phyloP scores from a whole-genome alignment of 1,140 invertebrate species.

The Charaxes varanes region DNA sequence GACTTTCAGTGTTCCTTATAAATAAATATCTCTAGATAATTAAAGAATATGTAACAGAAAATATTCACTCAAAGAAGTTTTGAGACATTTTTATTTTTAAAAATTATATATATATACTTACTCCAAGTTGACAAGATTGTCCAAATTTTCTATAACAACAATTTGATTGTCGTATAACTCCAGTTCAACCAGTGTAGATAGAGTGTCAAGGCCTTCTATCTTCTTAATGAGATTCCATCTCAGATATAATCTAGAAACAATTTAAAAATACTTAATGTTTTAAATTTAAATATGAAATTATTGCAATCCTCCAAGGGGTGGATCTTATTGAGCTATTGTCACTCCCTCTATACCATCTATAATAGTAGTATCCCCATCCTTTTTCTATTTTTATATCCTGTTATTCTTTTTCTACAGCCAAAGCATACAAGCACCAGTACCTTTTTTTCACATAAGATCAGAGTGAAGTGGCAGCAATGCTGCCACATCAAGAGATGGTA shows the following conservation, averaged over 20 bases:
- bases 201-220: constrained; percentile 89
- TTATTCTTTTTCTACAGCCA: no score
- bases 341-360: no score
- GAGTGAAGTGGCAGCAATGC: no score
- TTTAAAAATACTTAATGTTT: constrained; percentile 1
- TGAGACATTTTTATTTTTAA: neutral
- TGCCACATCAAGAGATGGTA: no score
- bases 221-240: constrained; percentile 97
- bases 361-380: no score
- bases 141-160: constrained; percentile 90
- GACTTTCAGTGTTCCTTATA: no score
- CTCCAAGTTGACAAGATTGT: constrained; percentile 91
- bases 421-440: no score
- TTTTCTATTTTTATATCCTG: no score
- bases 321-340: no score
- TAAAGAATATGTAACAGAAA: neutral
- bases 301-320: no score
- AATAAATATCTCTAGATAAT: neutral
- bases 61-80: neutral
- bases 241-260: constrained; percentile 79
- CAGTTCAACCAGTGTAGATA: constrained; percentile 87
- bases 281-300: no score
- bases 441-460: no score
- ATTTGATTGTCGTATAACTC: constrained; percentile 99
- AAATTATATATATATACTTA: constrained; percentile 73